Base-by-base conservation (phyloP, 1,140 invertebrate genomes). In the Cherax destructor region DNA sequence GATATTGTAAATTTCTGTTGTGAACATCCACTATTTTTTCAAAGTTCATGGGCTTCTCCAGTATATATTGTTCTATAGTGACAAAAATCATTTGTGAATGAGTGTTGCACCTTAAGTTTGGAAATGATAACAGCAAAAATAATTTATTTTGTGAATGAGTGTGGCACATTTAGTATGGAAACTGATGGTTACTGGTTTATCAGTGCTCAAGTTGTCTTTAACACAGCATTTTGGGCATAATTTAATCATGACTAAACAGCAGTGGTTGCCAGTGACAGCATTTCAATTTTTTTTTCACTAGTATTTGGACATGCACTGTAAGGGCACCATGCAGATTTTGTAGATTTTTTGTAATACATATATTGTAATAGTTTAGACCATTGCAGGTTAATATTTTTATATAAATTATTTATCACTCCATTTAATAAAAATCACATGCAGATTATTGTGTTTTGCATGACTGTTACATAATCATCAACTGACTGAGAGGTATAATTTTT, bases 371-470 rank as follows among this genome's bases (percentile, higher is more conserved):
- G 85, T 86, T 56, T 86, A 86, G 85, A 86, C 85, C 85, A 86
- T 59, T 86, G 85, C 85, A 86, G 85, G 85, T 86, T 86, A 78
- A 76, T 86, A 86, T 86, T 86, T 86, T 86, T 86, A 86, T 86
- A 86, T 77, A 78, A 86, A 78, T 86, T 86, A 86, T 86, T 86
- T 86, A 86, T 86, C 85, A 86, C 85, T 86, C 52, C 74, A 61
- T 59, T 86, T 77, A 86, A 86, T 86, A 86, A 86, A 86, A 86
- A 86, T 86, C 85, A 86, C 74, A 86, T 78, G 50, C 85, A 86
- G 85, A 86, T 52, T 30, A 78, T 86, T 86, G 85, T 86, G 85
- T 86, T 86, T 86, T 86, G 85, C 85, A 86, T 86, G 85, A 86
- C 81, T 83, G 81, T 83, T 69, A 49, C 59, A 83, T 56, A 79